Percentiles rank a stretch among this genome's conserved stretches.
Evolutionary conservation across 1,140 invertebrate species (phyloP).

Genomic region (Calosoma granatense): DNA sequence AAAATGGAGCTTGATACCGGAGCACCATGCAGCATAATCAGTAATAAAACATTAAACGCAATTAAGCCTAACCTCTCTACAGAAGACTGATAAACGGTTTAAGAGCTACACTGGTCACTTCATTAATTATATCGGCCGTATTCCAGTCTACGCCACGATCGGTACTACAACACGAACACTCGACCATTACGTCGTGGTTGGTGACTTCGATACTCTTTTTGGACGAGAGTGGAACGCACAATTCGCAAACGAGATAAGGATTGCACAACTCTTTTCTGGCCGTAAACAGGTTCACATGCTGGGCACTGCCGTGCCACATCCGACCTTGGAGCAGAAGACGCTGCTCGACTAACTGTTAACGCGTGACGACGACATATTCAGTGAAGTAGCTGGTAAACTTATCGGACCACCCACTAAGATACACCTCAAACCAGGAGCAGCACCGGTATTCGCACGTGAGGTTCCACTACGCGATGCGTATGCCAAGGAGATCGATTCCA

Average conservation of each 20-base stretch:
- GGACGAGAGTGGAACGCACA: constrained; percentile 21
- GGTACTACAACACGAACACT: constrained; percentile 14
- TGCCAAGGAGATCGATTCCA: constrained; percentile 18
- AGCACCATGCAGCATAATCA: too few relatives aligned
- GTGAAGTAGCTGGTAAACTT: constrained; percentile 12
- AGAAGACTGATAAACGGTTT: too few relatives aligned
- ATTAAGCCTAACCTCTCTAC: too few relatives aligned
- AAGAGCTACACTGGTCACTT: too few relatives aligned
- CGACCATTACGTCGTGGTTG: constrained; percentile 18
- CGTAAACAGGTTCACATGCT: background rate
- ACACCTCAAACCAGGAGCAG: constrained; percentile 10
- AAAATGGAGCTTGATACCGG: too few relatives aligned
- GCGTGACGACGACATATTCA: constrained; percentile 10
- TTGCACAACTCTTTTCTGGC: too few relatives aligned
- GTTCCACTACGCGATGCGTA: constrained; percentile 18
- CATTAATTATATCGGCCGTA: too few relatives aligned
- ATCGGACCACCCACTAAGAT: constrained; percentile 12
- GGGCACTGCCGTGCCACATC: background rate
- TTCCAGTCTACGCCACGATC: too few relatives aligned
- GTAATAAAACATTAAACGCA: too few relatives aligned
- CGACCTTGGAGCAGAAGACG: background rate
- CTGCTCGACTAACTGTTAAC: constrained; percentile 7
- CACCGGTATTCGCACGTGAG: constrained; percentile 18
- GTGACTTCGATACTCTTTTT: constrained; percentile 16
- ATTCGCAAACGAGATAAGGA: constrained; percentile 15